Base-by-base conservation (phyloP, 2,888 invertebrate genomes). In the Amblyteles armatorius region DNA sequence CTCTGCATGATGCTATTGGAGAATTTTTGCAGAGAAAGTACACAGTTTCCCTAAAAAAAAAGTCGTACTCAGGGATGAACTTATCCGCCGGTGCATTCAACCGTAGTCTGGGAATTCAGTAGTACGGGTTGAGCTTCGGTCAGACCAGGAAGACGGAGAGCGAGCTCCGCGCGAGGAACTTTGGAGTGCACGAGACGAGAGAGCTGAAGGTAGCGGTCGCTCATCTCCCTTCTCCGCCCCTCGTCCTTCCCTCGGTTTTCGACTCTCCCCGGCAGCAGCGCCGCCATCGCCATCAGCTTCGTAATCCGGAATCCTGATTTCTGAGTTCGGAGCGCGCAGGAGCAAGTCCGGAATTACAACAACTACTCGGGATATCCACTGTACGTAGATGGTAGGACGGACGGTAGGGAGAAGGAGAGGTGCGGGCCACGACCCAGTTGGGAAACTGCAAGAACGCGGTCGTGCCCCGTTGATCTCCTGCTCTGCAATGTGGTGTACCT, bases 281-380 rank as follows among this genome's bases (percentile, higher is more conserved):
- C 79, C 68, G 65, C 82, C 67, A 73, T 83, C 74, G 87, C 22
- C 82, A 33, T 69, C 84, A 87, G 87, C 87, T 81, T 63, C 77
- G 83, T 90, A 88, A 88, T 88, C 86, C 86, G 79, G 67, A 87
- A 88, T 88, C 87, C 84, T 80, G 85, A 89, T 88, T 89, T 86
- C 83, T 84, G 78, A 67, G 52, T 65, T 69, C 50, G 63, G 50
- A 55, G 77, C 65, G 68, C n/a, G 40, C 81, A 26, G 29, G 67
- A 57, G 73, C 63, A 67, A 79, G 67, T 44, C 50, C 72, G 82
- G 82, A 84, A 85, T 82, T 85, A 85, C 82, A 85, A 82, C 73
- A 84, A 85, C 79, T 82, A 76, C 72, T 82, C 76, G 52, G 67
- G 67, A 82, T 79, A 82, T 55, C 79, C 48, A 65, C 82, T 52